These are phyloP conservation scores for Strigops habroptila DNA, from an alignment of 2,113 vertebrate species.

Conservation along the genomic window DNA sequence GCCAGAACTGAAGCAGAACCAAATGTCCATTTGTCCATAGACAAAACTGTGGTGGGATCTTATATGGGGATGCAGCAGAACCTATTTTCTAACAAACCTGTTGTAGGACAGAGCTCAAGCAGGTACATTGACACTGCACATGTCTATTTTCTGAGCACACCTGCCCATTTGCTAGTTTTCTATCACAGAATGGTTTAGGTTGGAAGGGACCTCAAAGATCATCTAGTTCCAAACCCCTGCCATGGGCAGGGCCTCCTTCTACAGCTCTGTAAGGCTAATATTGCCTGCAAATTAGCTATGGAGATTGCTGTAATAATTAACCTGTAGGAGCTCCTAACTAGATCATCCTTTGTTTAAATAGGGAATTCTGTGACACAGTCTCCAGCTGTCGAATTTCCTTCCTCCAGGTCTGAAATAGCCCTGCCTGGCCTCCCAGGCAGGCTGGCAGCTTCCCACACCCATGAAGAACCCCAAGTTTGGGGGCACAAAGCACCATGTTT, in stretches of 20 bases:
- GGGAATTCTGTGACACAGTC: not conserved
- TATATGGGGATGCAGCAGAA: not conserved
- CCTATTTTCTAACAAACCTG: accelerated
- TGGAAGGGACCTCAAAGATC: not conserved
- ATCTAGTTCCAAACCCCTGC: not conserved
- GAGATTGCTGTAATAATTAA: not conserved
- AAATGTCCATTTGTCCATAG: accelerated
- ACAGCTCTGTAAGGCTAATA: not conserved
- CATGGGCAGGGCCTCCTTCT: not conserved
- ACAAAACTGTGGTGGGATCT: not conserved
- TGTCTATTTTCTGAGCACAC: not conserved
- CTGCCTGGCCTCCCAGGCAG: not conserved
- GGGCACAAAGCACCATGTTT: not conserved
- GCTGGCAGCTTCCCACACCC: not conserved
- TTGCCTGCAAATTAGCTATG: not conserved
- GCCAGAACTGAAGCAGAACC: not conserved
- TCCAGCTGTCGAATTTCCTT: not conserved
- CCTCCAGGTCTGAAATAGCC: not conserved
- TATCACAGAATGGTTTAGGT: not conserved
- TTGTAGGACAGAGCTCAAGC: not conserved
- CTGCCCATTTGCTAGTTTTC: not conserved
- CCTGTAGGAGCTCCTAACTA: not conserved
- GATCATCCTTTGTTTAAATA: not conserved
- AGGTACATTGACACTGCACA: not conserved
- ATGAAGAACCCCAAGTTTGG: too few relatives aligned